Evolutionary conservation across 2,113 vertebrate species (phyloP), one percentile per base, ranked within the genome.

Genomic region (Typhlomys cinereus): DNA sequence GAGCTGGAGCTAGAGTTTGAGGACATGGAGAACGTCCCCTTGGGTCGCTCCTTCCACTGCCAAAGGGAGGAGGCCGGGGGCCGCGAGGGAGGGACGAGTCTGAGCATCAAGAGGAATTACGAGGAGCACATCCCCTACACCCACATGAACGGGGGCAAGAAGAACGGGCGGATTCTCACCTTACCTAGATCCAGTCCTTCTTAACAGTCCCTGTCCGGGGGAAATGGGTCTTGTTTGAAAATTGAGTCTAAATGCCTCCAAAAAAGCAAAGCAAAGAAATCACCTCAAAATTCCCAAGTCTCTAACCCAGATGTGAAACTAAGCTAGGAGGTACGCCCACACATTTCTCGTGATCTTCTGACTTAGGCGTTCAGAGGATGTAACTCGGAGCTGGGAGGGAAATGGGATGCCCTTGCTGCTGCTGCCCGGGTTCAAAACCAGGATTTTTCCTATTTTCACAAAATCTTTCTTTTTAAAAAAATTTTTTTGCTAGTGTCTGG

Each of bases 131-230:
- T 99, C 93, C 99, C 99, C 54, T 99, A 99, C 97, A 99, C 99
- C 54, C 99, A 99, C 98, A 99, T 99, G 99, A 99, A 99, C 41
- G 99, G 99, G 74, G 98, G 99, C 98, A 99, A 99, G 98, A 99
- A 99, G 96, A 99, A 99, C 0, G 99, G 99, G 89, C 98, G 99
- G 25, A 99, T 99, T 88, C 98, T 99, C 96, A 98, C 99, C 70
- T 97, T 99, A 97, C 99, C 99, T 74, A 98, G 99, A 97, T 98
- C 99, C 23, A 99, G 98, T 87, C 99, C 99, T 82, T 99, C 99
- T 98, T 99, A 99, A 99, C 98, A 61, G 97, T 78, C 94, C 97
- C 98, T 96, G 14, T 36, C 78, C 0, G 50, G 67, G 95, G 93
- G 83, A 67, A 67, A 15, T 80, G 44, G 54, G 54, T 62, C 27